Percentiles rank a stretch among this genome's conserved stretches.
Evolutionary conservation across 2,888 invertebrate species (phyloP).

Genomic region (Thereva nobilitata): DNA sequence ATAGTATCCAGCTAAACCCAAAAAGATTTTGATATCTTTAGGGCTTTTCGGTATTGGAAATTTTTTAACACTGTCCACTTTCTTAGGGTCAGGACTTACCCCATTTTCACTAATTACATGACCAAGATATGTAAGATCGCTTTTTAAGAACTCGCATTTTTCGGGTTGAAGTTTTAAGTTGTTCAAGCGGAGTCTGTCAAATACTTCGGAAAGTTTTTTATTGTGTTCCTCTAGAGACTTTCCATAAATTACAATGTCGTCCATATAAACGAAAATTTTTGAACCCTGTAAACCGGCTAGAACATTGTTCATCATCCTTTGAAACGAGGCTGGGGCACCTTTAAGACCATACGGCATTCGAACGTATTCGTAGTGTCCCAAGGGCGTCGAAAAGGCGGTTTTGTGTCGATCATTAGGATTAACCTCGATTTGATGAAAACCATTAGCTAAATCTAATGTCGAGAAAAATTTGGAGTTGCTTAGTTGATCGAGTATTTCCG

Average conservation of each 20-base stretch:
- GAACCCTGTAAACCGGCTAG: constrained; percentile 43
- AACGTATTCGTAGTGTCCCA: constrained; percentile 29
- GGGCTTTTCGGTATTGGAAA: constrained; percentile 38
- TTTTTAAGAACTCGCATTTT: constrained; percentile 44
- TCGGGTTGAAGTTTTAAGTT: constrained; percentile 45
- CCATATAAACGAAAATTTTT: constrained; percentile 45
- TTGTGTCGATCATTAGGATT: constrained; percentile 13
- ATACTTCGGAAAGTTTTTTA: constrained; percentile 42
- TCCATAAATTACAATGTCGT: constrained; percentile 50
- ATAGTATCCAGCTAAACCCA: no score
- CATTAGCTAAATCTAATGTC: constrained; percentile 45
- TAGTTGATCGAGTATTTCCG: no score
- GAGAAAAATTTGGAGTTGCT: no score
- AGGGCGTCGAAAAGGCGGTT: constrained; percentile 20
- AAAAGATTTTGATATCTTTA: constrained; percentile 44
- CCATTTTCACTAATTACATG: constrained; percentile 47
- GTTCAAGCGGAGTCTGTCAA: constrained; percentile 41
- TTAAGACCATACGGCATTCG: constrained; percentile 53
- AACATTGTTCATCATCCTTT: no score
- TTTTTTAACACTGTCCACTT: constrained; percentile 11
- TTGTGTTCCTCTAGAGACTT: constrained; percentile 46
- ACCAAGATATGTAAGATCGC: constrained; percentile 42
- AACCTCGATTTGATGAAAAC: constrained; percentile 47
- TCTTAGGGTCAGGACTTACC: constrained; percentile 34
- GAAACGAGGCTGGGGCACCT: no score